Evolutionary conservation across 2,888 invertebrate species (phyloP).

Genomic region (Notodonta dromedarius): DNA sequence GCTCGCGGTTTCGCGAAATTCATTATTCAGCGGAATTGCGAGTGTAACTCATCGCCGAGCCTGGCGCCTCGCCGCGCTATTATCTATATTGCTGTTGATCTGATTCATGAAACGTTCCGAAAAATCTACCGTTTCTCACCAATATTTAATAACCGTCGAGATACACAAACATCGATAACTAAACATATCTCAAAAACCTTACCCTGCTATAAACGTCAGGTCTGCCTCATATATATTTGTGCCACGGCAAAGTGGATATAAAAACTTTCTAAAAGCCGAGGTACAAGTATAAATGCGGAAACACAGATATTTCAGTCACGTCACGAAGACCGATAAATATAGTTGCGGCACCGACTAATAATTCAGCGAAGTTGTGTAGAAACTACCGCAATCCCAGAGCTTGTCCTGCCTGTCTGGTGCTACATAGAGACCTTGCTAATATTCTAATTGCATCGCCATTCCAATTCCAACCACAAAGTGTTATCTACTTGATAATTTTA

Average conservation of each 20-base stretch:
- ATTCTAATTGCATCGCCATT: background rate
- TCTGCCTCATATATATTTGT: conserved; percentile 26
- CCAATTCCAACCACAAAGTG: too few relatives aligned
- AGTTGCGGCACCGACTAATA: conserved; percentile 48
- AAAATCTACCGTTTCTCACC: conserved; percentile 14
- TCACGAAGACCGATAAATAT: conserved; percentile 53
- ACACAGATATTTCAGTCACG: conserved; percentile 53
- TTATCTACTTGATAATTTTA: too few relatives aligned
- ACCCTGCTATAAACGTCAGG: conserved; percentile 26
- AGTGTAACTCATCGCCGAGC: conserved; percentile 53
- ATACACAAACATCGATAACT: conserved; percentile 18
- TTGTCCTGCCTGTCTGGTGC: conserved; percentile 32
- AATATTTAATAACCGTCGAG: conserved; percentile 25
- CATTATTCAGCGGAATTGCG: conserved; percentile 63
- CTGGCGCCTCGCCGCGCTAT: conserved; percentile 34
- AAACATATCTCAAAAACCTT: conserved; percentile 26
- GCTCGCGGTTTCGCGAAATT: conserved; percentile 47
- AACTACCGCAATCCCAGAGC: conserved; percentile 46
- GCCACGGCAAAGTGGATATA: conserved; percentile 20
- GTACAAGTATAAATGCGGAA: conserved; percentile 34
- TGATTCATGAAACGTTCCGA: conserved; percentile 42
- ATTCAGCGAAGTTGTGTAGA: conserved; percentile 49
- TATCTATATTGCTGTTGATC: conserved; percentile 44
- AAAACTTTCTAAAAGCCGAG: conserved; percentile 26
- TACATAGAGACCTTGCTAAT: conserved; percentile 31